Evolutionary conservation across 2,888 invertebrate genomes (phyloP), one percentile per base, ranked within the genome.

Genomic region (Stenoptilia bipunctidactyla): DNA sequence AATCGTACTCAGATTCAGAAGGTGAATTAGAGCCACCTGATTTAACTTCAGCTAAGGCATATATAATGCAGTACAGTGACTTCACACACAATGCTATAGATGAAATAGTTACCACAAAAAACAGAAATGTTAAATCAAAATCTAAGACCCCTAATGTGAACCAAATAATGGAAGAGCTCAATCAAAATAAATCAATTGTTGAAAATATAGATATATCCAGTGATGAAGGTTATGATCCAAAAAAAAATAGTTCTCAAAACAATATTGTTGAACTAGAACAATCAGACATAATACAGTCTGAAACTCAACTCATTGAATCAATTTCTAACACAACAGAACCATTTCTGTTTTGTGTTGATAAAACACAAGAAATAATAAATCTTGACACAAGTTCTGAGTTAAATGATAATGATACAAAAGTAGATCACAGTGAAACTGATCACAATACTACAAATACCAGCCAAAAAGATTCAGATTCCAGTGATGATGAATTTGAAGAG

Each of bases 61-160:
- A 91, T 48, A 92, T 93, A 85, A 83, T 89, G 60, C 92, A 93
- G 66, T 89, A 92, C 52, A 91, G 88, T 52, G 92, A 90, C 45
- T 86, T 93, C 53, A 89, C 92, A 37, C 87, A 90, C 47, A 87
- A 86, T 46, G 89, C 91, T 58, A 90, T 94, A 45, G 70, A 84
- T 25, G 74, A 86, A 51, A 84, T 90, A 41, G 72, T 90, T 46
- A 48, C 53, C 33, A 49, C 55, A 30, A 66, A 61, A 46, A 56
- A 44, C 41, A 48, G 42, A 42, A 49, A 39, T 13, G 43, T 41
- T 30, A 71, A 64, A 54, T 51, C 40, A 34, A 71, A 67, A 58
- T 35, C 41, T 10, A 68, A 61, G 42, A 43, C 47, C 27, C 50
- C 55, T 6, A 62, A 58, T 45, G 46, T 73, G n/a, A 58, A 74